Base-by-base conservation (phyloP, 2,113 vertebrate species). In the Clarias magur region DNA sequence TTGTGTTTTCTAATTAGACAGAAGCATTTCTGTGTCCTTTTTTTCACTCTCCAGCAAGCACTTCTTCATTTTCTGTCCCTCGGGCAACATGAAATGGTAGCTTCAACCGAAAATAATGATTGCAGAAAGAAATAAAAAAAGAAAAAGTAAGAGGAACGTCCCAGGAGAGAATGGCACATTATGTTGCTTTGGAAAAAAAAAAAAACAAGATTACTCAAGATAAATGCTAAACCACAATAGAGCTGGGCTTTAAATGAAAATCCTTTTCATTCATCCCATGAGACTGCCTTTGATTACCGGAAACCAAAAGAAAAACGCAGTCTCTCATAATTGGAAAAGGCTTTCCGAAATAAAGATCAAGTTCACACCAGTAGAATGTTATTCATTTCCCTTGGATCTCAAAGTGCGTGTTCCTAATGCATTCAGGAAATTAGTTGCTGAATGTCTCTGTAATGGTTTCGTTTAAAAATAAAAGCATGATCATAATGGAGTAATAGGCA, bases 401-500 rank as follows among this genome's bases (percentile, higher is more conserved):
- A n/a, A 54, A 30, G 3, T 25, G 56, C 0, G 3, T 23, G 42
- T 84, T 84, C 53, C 75, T 48, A 76, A 75, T 3, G 56, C 15
- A 62, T 63, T 82, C 65, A 53, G 60, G 70, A 83, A 67, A 85
- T 30, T 1, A 4, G 80, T n/a, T 70, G 80, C 63, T 30, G 30
- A 83, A 38, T 34, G 25, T 78, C 25, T 76, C 21, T 53, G 68
- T 81, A 75, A 59, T 53, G 57, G 56, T 48, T 34, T 65, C 23
- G 60, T 59, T 79, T 4, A 59, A 67, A 81, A 27, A 27, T 73
- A 73, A 12, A 42, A 75, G 68, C 34, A 21, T 62, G 38, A 27
- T 62, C 65, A 12, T 23, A 42, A 23, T 38, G n/a, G 38, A 48
- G 27, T 57, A 53, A 82, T 17, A 78, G 86, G 88, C 90, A 89